Conservation (phyloP, 2,113 vertebrate genomes). For the Saimiri boliviensis region DNA sequence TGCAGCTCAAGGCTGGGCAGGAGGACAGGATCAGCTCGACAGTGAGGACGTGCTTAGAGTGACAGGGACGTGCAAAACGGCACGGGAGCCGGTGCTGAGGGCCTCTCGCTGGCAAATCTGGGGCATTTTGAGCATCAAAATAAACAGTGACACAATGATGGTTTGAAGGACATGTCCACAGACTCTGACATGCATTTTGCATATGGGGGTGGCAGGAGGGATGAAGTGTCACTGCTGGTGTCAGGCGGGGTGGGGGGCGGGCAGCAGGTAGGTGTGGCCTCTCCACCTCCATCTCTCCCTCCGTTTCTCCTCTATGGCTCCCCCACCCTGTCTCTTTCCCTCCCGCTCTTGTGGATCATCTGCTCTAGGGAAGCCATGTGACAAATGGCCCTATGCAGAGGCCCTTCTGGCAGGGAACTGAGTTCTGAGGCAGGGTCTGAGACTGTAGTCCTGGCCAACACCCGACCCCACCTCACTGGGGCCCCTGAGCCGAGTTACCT, state of each 20-base stretch:
- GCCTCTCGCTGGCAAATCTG: neutral
- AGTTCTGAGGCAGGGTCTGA: neutral
- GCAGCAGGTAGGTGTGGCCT: neutral
- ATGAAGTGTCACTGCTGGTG: neutral
- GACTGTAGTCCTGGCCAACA: neutral
- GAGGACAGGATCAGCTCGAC: neutral
- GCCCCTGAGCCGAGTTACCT: too few relatives aligned
- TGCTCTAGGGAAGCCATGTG: neutral
- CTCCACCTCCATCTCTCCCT: neutral
- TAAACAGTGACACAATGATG: neutral
- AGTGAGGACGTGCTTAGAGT: neutral
- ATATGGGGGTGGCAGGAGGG: neutral
- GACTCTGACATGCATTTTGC: neutral
- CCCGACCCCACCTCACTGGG: neutral
- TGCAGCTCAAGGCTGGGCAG: neutral
- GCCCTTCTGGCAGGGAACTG: neutral
- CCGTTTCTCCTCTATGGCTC: neutral
- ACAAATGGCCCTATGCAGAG: neutral
- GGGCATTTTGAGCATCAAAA: neutral
- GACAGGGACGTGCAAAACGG: neutral
- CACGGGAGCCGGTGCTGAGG: neutral
- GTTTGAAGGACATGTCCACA: neutral
- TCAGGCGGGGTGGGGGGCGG: neutral
- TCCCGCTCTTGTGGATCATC: neutral
- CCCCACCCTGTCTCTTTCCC: neutral